phyloP scores from a whole-genome alignment of 2,797 vertebrate species.

The Megalops cyprinoides region DNA sequence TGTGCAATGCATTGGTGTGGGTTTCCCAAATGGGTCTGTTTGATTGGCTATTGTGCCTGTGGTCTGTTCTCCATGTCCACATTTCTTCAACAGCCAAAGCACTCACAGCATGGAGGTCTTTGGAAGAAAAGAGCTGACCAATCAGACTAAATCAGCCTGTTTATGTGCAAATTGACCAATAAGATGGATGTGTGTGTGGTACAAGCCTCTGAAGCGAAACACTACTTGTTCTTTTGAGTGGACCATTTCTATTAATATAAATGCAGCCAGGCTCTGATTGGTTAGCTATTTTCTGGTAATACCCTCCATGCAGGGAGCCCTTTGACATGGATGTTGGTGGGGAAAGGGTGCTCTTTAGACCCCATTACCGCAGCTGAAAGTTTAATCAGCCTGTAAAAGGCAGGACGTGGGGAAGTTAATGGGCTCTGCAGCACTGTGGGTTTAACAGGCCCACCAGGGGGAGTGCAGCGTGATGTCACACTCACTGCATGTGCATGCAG shows the following conservation, averaged over 20 bases:
- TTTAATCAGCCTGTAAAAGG: conserved; percentile 63
- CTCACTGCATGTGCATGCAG: conserved; percentile 48
- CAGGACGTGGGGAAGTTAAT: conserved; percentile 55
- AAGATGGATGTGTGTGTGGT: no score
- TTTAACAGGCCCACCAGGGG: conserved; percentile 38
- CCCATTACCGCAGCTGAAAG: conserved; percentile 39
- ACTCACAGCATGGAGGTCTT: not conserved
- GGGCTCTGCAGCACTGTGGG: conserved; percentile 50
- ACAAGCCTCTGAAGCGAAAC: no score
- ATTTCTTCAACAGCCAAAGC: not conserved
- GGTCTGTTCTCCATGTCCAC: not conserved
- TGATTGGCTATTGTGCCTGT: not conserved
- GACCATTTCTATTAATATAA: no score
- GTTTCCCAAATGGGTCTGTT: not conserved
- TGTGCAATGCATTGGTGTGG: not conserved
- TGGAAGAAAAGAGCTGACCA: no score
- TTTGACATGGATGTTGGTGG: no score
- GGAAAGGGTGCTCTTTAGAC: conserved; percentile 36
- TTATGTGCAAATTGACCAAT: no score
- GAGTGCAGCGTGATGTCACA: not conserved
- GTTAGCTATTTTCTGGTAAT: no score
- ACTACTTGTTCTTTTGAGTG: no score
- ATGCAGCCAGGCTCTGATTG: no score
- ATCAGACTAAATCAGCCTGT: no score
- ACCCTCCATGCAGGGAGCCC: no score